These are phyloP conservation scores for Mobula birostris DNA, from an alignment of 2,113 vertebrate species.

Conservation along the genomic window DNA sequence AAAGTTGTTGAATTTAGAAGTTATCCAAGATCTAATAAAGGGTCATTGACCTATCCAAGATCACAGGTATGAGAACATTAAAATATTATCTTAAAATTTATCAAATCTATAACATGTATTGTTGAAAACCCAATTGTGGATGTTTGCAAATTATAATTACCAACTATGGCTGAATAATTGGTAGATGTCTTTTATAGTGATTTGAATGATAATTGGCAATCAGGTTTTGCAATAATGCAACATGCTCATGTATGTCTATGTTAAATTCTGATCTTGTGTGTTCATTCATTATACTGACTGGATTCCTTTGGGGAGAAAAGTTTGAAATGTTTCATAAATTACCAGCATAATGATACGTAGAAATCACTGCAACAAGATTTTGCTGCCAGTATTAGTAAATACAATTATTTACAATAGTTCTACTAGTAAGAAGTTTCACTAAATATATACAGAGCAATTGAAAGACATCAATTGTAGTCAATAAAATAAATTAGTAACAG, in stretches of 20 bases:
- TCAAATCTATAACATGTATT: neutral
- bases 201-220: neutral
- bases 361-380: neutral
- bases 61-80: neutral
- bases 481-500: neutral
- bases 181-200: neutral
- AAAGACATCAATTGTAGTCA: neutral
- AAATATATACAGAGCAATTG: neutral
- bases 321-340: neutral
- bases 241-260: neutral
- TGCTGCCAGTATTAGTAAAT: neutral
- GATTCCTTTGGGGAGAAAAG: no score
- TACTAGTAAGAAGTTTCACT: neutral
- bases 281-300: neutral
- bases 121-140: neutral
- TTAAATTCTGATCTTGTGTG: neutral
- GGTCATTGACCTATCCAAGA: no score
- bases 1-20: no score
- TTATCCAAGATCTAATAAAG: no score
- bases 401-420: neutral
- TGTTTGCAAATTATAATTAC: neutral
- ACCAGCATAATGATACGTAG: neutral
- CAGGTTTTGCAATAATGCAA: neutral
- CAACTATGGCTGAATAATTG: neutral
- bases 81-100: neutral